Conservation (phyloP, 1,140 invertebrate genomes). For the Drosophila miranda region DNA sequence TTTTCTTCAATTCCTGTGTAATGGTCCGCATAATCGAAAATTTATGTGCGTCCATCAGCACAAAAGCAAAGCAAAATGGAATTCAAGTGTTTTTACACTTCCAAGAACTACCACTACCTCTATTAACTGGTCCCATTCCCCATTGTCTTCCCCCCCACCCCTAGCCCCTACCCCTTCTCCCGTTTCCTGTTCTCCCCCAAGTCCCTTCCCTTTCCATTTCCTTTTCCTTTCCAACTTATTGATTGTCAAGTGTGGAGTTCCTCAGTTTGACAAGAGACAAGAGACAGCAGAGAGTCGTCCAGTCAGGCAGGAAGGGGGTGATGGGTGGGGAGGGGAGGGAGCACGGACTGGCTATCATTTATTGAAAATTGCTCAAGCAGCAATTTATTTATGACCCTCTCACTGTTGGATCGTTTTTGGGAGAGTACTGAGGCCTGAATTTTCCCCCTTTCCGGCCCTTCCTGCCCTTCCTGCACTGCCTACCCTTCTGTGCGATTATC, state of each 20-base stretch:
- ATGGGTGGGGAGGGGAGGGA: background rate
- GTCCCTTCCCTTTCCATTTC: background rate
- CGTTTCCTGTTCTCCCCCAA: background rate
- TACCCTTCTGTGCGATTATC: no score
- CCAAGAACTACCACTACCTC: slow-evolving; percentile 56
- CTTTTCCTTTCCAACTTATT: slow-evolving; percentile 39
- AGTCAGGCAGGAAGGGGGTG: background rate
- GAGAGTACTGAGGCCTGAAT: no score
- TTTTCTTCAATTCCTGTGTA: slow-evolving; percentile 45
- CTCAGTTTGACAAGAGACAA: slow-evolving; percentile 32
- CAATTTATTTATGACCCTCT: slow-evolving; percentile 66
- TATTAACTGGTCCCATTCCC: slow-evolving; percentile 37
- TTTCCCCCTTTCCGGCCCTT: no score
- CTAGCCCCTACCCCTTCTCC: background rate
- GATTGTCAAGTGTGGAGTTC: slow-evolving; percentile 47
- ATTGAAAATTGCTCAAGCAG: slow-evolving; percentile 63
- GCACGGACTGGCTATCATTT: slow-evolving; percentile 39
- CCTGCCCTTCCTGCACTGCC: no score
- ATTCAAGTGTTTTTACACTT: slow-evolving; percentile 57
- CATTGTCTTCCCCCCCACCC: no score
- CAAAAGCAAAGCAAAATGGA: slow-evolving; percentile 31
- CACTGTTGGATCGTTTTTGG: slow-evolving; percentile 19
- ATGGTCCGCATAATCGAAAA: slow-evolving; percentile 64
- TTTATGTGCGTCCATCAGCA: slow-evolving; percentile 60
- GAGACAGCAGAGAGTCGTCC: background rate